These are phyloP conservation scores for Columba guinea DNA, from an alignment of 2,797 vertebrate species.

Conservation along the genomic window DNA sequence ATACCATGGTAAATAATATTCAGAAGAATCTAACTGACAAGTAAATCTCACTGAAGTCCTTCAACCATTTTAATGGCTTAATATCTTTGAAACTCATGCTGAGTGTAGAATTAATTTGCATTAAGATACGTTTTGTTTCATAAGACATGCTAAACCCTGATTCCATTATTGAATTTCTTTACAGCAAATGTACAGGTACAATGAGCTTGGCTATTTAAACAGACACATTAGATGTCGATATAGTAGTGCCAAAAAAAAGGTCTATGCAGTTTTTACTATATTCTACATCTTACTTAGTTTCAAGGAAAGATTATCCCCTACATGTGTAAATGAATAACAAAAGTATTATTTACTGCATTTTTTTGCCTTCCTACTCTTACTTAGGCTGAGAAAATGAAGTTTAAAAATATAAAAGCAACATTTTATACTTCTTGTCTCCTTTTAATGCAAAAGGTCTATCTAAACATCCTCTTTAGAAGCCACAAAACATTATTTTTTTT, in stretches of 20 bases:
- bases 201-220: neutral
- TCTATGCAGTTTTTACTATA: neutral
- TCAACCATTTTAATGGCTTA: neutral
- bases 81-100: neutral
- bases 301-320: neutral
- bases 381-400: neutral
- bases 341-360: neutral
- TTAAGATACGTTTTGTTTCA: neutral
- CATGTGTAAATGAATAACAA: neutral
- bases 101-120: neutral
- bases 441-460: neutral
- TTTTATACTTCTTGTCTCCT: neutral
- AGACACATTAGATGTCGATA: neutral
- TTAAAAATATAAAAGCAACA: neutral
- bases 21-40: neutral
- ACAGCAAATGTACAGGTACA: neutral
- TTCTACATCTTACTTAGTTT: neutral
- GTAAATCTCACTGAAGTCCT: neutral
- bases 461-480: neutral
- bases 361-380: neutral
- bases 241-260: neutral
- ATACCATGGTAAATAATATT: neutral
- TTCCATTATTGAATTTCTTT: neutral
- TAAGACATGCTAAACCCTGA: neutral
- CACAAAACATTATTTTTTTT: neutral